Conservation (phyloP, 2,113 vertebrate species). For the Trochalopteron elliotii region DNA sequence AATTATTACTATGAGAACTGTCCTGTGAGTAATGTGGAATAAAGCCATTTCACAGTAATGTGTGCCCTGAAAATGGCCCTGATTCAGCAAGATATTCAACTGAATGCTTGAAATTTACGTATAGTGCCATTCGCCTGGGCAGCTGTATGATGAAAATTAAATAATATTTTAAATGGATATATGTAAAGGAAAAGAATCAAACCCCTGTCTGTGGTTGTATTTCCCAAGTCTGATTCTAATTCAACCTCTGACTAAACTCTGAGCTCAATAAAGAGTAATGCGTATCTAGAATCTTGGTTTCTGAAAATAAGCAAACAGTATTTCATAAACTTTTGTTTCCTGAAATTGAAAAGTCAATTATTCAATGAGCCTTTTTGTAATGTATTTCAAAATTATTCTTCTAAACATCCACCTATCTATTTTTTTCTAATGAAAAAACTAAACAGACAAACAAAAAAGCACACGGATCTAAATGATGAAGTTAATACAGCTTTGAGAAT, state of each 20-base stretch:
- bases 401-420: background rate
- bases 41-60: background rate
- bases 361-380: background rate
- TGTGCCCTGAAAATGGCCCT: background rate
- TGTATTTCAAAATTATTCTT: background rate
- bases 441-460: constrained; percentile 12
- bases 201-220: background rate
- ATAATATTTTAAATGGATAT: background rate
- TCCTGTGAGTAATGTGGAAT: background rate
- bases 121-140: background rate
- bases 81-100: background rate
- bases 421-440: constrained; percentile 11
- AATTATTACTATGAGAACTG: background rate
- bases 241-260: background rate
- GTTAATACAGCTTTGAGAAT: background rate
- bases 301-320: background rate
- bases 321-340: background rate
- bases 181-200: background rate
- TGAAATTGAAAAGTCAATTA: constrained; percentile 2
- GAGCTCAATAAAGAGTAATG: background rate
- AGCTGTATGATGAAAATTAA: background rate
- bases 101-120: background rate
- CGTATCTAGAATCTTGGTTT: background rate
- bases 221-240: background rate
- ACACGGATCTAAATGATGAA: constrained; percentile 10